These are phyloP conservation scores for Diadophis punctatus DNA, from an alignment of 2,113 vertebrate species.

Conservation along the genomic window DNA sequence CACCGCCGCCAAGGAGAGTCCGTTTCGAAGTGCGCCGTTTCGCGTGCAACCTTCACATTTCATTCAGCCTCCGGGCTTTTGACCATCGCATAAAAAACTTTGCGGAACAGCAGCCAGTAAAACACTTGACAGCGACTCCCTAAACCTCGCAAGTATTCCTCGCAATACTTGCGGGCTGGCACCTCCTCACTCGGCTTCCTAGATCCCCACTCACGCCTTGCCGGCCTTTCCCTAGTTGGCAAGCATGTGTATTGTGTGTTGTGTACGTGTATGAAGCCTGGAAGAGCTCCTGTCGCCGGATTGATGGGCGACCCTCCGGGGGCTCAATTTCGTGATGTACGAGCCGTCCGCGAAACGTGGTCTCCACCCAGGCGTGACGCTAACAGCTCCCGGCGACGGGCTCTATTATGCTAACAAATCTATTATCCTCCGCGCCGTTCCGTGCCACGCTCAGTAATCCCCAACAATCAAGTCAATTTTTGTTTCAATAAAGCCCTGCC, in stretches of 20 bases:
- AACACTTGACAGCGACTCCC: neutral
- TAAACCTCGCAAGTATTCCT: neutral
- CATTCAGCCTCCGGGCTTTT: neutral
- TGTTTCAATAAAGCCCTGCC: neutral
- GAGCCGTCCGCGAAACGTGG: neutral
- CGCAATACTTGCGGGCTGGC: neutral
- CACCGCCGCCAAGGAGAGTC: neutral
- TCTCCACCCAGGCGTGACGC: conserved; percentile 10
- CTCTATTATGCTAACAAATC: conserved; percentile 52
- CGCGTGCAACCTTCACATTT: neutral
- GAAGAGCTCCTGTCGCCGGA: neutral
- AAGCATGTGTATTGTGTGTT: neutral
- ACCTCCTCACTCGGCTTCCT: neutral
- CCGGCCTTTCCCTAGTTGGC: neutral
- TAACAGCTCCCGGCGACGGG: conserved; percentile 25
- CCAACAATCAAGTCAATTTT: conserved; percentile 33
- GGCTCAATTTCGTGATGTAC: neutral
- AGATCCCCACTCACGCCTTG: neutral
- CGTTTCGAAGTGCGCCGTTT: neutral
- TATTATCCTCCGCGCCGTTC: conserved; percentile 13
- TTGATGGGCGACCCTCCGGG: neutral
- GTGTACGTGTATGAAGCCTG: neutral
- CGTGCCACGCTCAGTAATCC: conserved; percentile 31
- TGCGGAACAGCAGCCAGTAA: neutral
- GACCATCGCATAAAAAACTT: neutral